These are phyloP conservation scores for Neosilurus hyrtlii DNA, from an alignment of 2,797 vertebrate species.

Conservation along the genomic window DNA sequence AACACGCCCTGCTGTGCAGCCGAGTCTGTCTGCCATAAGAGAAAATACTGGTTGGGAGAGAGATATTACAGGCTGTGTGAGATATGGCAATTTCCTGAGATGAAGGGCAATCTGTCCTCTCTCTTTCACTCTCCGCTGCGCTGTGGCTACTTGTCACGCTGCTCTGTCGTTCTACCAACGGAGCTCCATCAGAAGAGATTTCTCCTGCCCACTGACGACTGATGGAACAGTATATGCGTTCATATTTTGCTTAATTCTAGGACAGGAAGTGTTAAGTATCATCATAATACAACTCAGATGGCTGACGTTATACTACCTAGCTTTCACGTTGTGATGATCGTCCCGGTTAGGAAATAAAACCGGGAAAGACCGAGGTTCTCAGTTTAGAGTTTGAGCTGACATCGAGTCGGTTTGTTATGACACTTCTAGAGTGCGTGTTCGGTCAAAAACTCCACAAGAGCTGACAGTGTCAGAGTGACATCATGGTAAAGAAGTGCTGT, in stretches of 20 bases:
- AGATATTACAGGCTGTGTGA: slow-evolving; percentile 65
- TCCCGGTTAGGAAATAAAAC: rapidly evolving
- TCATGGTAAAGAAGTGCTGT: no score
- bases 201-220: not conserved
- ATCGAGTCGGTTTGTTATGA: not conserved
- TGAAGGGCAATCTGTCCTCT: slow-evolving; percentile 65
- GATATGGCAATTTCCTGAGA: slow-evolving; percentile 66
- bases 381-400: not conserved
- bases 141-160: not conserved
- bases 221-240: not conserved
- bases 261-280: not conserved
- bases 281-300: not conserved
- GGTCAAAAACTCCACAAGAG: not conserved
- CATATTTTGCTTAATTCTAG: not conserved
- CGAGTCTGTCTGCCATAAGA: slow-evolving; percentile 59
- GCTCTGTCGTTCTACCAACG: not conserved
- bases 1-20: slow-evolving; percentile 66
- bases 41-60: slow-evolving; percentile 51
- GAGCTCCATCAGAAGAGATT: not conserved
- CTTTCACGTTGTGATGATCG: no score
- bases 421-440: not conserved
- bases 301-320: not conserved
- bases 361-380: not conserved
- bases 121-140: not conserved
- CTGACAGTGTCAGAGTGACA: not conserved